phyloP scores from a whole-genome alignment of 2,888 invertebrate species.

The Ochropleura plecta region DNA sequence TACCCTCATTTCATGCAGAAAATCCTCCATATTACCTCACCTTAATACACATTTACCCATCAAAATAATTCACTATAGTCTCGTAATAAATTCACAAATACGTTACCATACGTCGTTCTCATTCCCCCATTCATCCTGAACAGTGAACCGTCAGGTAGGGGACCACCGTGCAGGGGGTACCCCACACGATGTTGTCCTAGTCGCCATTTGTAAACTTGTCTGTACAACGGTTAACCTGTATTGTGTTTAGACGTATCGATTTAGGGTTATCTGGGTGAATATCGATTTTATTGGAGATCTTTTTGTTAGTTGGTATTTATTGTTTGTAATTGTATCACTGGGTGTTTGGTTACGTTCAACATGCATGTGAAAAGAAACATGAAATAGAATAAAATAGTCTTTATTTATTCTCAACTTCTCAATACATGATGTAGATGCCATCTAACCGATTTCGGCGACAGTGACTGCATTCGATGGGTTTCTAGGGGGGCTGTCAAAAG shows the following conservation, averaged over 20 bases:
- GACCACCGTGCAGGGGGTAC: conserved; percentile 54
- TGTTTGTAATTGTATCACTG: not conserved
- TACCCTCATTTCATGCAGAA: not conserved
- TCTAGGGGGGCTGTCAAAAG: too few species aligned
- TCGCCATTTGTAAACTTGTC: conserved; percentile 57
- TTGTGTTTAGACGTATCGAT: conserved; percentile 54
- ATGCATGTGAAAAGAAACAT: not conserved
- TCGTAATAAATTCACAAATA: conserved; percentile 38
- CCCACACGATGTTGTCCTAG: conserved; percentile 53
- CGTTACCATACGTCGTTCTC: conserved; percentile 39
- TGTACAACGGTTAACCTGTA: conserved; percentile 47
- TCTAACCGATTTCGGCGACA: too few species aligned
- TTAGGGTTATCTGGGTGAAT: conserved; percentile 44
- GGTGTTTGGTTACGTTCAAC: not conserved
- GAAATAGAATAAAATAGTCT: not conserved
- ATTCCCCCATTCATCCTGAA: conserved; percentile 48
- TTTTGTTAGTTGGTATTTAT: not conserved
- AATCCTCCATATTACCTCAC: not conserved
- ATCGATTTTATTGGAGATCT: conserved; percentile 41
- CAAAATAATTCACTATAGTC: conserved; percentile 39
- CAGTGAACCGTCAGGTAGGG: conserved; percentile 44
- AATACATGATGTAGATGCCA: too few species aligned
- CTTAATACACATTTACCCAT: not conserved
- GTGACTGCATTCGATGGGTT: too few species aligned
- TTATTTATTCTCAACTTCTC: too few species aligned